Conservation (phyloP, 1,140 invertebrate species). For the Metopolophium dirhodum region DNA sequence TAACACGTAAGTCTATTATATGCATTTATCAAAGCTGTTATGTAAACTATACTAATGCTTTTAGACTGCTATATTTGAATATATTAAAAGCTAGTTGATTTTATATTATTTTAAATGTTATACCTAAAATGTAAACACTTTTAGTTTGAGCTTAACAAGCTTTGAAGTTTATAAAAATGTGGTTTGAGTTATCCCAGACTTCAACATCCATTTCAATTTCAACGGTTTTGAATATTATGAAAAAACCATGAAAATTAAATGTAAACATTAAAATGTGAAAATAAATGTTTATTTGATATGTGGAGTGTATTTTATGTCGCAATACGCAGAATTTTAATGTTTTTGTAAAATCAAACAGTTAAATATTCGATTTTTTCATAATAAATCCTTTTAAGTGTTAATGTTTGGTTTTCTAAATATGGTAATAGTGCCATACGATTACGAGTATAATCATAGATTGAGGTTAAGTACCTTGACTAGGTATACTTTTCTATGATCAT, state of each 20-base stretch:
- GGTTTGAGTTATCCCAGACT: neutral
- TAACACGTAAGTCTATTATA: neutral
- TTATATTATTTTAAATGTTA: neutral
- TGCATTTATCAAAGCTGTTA: too few relatives aligned
- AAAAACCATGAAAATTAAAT: neutral
- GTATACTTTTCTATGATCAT: too few relatives aligned
- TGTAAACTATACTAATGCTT: too few relatives aligned
- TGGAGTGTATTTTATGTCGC: too few relatives aligned
- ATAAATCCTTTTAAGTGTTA: too few relatives aligned
- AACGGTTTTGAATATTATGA: neutral
- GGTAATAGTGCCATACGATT: too few relatives aligned
- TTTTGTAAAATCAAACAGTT: neutral
- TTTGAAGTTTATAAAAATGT: neutral
- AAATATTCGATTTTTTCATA: neutral
- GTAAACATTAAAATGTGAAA: neutral
- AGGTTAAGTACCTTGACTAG: too few relatives aligned
- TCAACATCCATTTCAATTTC: neutral
- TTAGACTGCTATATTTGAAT: neutral
- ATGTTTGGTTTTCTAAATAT: too few relatives aligned
- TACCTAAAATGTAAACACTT: neutral
- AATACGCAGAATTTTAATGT: neutral
- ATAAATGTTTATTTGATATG: neutral
- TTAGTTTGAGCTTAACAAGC: neutral
- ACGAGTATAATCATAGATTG: too few relatives aligned
- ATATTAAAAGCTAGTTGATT: neutral